Evolutionary conservation across 2,113 vertebrate genomes (phyloP).

Genomic region (Mirza zaza): DNA sequence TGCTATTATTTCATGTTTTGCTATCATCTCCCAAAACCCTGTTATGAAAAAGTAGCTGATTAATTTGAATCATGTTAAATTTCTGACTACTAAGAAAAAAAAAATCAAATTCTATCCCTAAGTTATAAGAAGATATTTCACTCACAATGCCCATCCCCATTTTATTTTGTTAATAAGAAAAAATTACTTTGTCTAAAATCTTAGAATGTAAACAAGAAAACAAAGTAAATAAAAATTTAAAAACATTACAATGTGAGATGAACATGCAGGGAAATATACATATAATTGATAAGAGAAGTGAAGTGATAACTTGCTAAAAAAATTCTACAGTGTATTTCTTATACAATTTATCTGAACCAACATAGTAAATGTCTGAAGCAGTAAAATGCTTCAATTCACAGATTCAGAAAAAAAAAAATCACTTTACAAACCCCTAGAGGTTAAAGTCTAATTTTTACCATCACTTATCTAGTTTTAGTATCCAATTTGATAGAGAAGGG

Average conservation of each 20-base stretch:
- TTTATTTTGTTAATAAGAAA: constrained; percentile 2
- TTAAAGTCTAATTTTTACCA: neutral
- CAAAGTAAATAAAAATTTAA: neutral
- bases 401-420: neutral
- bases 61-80: neutral
- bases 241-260: neutral
- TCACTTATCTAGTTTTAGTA: constrained; percentile 10
- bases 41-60: neutral
- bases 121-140: neutral
- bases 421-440: neutral
- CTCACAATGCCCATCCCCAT: neutral
- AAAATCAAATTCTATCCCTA: neutral
- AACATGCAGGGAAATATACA: neutral
- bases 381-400: neutral
- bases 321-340: neutral
- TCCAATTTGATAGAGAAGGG: neutral
- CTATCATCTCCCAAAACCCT: neutral
- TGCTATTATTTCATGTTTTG: neutral
- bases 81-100: neutral
- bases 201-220: too few relatives aligned
- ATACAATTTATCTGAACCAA: neutral
- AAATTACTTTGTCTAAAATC: neutral
- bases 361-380: neutral
- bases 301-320: neutral
- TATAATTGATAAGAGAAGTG: neutral